Conservation (phyloP, 2,888 invertebrate genomes). For the Bursaphelenchus okinawaensis region DNA sequence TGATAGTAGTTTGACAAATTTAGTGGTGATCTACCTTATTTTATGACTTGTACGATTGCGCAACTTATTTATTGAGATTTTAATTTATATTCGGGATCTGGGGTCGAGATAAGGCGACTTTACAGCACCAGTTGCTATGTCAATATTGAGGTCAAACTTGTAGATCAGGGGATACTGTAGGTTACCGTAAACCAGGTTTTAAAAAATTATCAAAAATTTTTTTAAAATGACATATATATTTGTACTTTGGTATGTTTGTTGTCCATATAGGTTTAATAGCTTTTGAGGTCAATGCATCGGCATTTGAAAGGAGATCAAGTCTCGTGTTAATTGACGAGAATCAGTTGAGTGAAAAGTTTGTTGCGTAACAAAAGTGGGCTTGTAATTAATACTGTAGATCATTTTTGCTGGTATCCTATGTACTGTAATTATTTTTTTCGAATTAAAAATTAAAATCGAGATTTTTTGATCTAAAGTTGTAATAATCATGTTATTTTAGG, state of each 20-base stretch:
- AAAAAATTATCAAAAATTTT: no score
- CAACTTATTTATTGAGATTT: conserved; percentile 3
- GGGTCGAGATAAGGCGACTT: conserved; percentile 4
- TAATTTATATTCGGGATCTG: conserved; percentile 3
- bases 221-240: no score
- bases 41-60: background rate
- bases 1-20: background rate
- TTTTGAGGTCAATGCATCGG: background rate
- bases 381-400: background rate
- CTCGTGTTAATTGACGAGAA: background rate
- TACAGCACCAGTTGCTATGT: background rate
- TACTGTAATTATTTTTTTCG: no score
- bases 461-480: no score
- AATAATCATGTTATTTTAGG: conserved; percentile 19
- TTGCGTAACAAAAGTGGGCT: background rate
- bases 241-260: background rate
- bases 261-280: background rate
- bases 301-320: background rate
- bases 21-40: background rate
- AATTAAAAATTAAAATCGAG: no score
- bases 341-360: background rate
- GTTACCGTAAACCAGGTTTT: no score
- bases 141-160: background rate
- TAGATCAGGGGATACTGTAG: background rate
- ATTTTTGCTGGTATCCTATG: no score